Percentiles rank a stretch among this genome's conserved stretches.
These are phyloP conservation scores for Drosophila leonis DNA, from an alignment of 2,888 invertebrate genomes.

Conservation along the genomic window DNA sequence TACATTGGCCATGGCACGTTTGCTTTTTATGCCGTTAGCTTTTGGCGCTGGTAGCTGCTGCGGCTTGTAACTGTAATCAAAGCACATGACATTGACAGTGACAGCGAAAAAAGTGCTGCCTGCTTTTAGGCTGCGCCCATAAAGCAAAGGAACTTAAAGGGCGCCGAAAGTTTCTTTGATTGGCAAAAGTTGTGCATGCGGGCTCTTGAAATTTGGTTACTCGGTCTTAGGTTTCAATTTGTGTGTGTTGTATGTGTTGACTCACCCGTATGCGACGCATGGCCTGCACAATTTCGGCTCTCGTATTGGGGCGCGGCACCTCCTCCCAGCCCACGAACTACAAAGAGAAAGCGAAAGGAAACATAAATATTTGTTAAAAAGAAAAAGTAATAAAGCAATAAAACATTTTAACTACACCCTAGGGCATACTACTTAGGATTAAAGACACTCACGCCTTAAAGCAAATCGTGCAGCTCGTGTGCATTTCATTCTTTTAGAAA, in stretches of 20 bases:
- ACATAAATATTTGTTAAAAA: constrained; percentile 26
- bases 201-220: constrained; percentile 27
- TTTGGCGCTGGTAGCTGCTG: constrained; percentile 12
- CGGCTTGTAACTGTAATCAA: constrained; percentile 69
- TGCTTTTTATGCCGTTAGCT: constrained; percentile 53
- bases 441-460: neutral
- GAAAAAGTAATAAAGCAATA: constrained; percentile 21
- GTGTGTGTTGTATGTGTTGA: constrained; percentile 59
- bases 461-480: constrained; percentile 48
- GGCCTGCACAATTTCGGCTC: constrained; percentile 99
- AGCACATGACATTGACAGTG: constrained; percentile 58
- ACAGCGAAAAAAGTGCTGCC: constrained; percentile 58
- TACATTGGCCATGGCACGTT: constrained; percentile 30
- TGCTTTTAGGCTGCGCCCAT: constrained; percentile 35
- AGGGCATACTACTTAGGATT: constrained; percentile 16
- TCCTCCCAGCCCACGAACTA: constrained; percentile 99
- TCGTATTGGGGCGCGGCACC: constrained; percentile 97
- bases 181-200: constrained; percentile 46
- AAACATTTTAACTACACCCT: constrained; percentile 21
- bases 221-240: constrained; percentile 18
- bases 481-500: constrained; percentile 34
- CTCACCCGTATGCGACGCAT: constrained; percentile 99
- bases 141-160: constrained; percentile 48
- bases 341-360: constrained; percentile 86
- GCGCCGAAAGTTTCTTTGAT: constrained; percentile 54